These are phyloP conservation scores for Orthosia cruda DNA, from an alignment of 2,888 invertebrate genomes.

Conservation along the genomic window DNA sequence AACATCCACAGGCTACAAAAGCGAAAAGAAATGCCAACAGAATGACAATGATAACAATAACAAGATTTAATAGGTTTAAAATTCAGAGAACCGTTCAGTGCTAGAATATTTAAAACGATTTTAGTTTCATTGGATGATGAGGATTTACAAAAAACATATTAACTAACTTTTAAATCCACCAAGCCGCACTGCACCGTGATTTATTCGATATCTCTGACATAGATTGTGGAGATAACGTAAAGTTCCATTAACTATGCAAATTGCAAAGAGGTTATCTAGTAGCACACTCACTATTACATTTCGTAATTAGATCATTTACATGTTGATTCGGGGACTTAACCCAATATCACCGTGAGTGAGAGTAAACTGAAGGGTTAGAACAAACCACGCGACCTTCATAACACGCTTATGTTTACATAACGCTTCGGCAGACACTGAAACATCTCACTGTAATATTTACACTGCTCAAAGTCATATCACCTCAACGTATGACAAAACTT, in stretches of 20 bases:
- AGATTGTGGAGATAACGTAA: constrained; percentile 20
- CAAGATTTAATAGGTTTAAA: constrained; percentile 5
- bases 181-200: constrained; percentile 34
- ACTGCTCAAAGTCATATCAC: constrained; percentile 10
- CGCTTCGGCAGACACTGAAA: constrained; percentile 11
- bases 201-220: constrained; percentile 27
- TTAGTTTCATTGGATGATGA: constrained; percentile 45
- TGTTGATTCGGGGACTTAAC: constrained; percentile 29
- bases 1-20: too few species aligned
- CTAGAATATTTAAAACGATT: constrained; percentile 28
- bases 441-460: constrained; percentile 25
- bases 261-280: constrained; percentile 33
- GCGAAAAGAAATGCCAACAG: neutral
- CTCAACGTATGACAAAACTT: constrained; percentile 1
- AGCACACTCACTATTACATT: constrained; percentile 31
- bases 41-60: neutral
- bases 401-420: constrained; percentile 22
- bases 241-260: constrained; percentile 40
- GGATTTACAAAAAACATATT: constrained; percentile 44
- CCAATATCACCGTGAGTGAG: constrained; percentile 30
- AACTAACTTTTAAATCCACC: constrained; percentile 41
- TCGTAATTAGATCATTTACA: constrained; percentile 45
- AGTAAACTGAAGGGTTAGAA: constrained; percentile 29
- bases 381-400: constrained; percentile 21
- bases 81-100: neutral